Evolutionary conservation across 2,797 vertebrate species (phyloP), one percentile per base, ranked within the genome.

Genomic region (Moxostoma hubbsi): DNA sequence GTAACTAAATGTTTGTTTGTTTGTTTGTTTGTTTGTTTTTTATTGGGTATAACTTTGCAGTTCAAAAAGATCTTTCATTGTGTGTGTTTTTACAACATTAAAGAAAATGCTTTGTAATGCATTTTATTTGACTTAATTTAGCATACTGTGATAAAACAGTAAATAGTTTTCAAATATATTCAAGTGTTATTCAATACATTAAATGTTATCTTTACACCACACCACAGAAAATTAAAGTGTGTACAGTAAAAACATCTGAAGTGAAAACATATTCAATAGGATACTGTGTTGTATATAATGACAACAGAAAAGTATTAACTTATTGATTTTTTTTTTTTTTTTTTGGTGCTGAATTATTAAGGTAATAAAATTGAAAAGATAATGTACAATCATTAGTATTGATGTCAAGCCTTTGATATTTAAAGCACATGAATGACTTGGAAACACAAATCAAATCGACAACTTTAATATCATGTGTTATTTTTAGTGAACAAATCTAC

Each of bases 1-100:
- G 79, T 15, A 46, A 68, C 63, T 51, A 51, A 43, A 67, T 80
- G 70, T 73, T 68, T 80, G 51, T 18, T 51, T 63, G 36, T 36
- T 36, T 36, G 36, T 3, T 36, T 36, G 24, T 24, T 24, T 1
- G 24, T 24, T 24, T 24, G 24, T 36, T 36, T 36, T 36, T 36
- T 54, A 51, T 15, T 58, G 45, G 54, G 11, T 15, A 24, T 47
- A 47, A 58, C 9, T 45, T 53, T 69, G 12, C 67, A 69, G 18
- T 43, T 24, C 6, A 12, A 6, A 6, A 68, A 15, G 54, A 9
- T 45, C 7, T 67, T 58, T 66, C 5, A 36, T 66, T 24, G 51
- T 50, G 63, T 8, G 10, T 69, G 24, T 16, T 51, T 9, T 49
- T 36, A 58, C 5, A 50, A 4, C 57, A 49, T 6, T 24, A 24